Conservation (phyloP, 2,113 vertebrate species). For the Campylomormyrus tamandua region DNA sequence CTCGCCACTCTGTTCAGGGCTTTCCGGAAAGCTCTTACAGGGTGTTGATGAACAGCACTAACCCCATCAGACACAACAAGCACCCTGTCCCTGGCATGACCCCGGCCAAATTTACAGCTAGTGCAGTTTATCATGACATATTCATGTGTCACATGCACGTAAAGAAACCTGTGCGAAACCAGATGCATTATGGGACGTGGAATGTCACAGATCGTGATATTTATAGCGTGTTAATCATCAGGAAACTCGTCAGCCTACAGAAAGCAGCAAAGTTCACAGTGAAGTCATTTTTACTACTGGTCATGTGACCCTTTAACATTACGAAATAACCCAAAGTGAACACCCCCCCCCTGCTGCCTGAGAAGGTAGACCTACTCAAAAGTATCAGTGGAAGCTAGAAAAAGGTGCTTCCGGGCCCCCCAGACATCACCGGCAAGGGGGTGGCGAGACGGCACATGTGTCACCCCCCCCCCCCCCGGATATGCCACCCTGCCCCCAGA, state of each 20-base stretch:
- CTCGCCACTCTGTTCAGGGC: not conserved
- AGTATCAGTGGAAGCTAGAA: conserved; percentile 21
- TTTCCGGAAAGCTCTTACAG: not conserved
- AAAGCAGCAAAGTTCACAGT: not conserved
- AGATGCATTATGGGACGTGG: not conserved
- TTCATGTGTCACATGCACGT: not conserved
- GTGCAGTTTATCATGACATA: not conserved
- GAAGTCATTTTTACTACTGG: not conserved
- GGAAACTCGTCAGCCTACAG: not conserved
- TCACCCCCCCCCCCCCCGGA: no score
- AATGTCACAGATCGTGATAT: not conserved
- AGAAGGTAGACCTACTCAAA: not conserved
- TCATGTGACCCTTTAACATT: not conserved
- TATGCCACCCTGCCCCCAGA: no score
- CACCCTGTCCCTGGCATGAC: not conserved
- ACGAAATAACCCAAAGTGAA: not conserved
- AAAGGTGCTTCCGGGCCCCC: not conserved
- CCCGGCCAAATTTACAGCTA: not conserved
- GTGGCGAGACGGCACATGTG: no score
- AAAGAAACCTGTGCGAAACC: not conserved
- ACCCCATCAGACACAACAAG: not conserved
- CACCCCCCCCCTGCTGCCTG: not conserved
- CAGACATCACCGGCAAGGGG: no score
- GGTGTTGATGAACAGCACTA: not conserved
- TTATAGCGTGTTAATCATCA: not conserved